Evolutionary conservation across 2,888 invertebrate genomes (phyloP), one percentile per base, ranked within the genome.

Genomic region (Melolontha melolontha): DNA sequence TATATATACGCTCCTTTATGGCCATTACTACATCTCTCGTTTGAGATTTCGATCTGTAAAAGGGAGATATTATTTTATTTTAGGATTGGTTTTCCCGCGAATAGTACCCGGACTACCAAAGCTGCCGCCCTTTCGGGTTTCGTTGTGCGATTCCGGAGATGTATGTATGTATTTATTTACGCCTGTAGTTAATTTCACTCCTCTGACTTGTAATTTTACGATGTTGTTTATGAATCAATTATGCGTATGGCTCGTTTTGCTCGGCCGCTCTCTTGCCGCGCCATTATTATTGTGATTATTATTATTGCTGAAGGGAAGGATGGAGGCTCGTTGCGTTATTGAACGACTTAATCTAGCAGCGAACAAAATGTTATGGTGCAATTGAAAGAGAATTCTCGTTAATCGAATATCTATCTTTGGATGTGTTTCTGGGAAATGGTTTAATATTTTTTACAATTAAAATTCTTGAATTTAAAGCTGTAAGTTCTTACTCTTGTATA

Each of bases 41-140:
- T 22, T 66, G 64, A 72, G 72, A 72, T 72, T 72, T 72, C 65
- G 64, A 72, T 72, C 72, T 72, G 59, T 12, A 17, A 39, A 17
- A 16, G 55, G 11, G 40, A 40, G 41, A 39, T 41, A 17, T 29
- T 40, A 55, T 40, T 40, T 40, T 16, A 40, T 39, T 4, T 16
- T 22, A 39, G 40, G 55, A 55, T 55, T 40, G 12, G 55, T 55
- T 39, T 55, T 34, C 16, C 16, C 40, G 55, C 17, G 50, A 39
- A 34, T 8, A 1, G 1, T 34, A 34, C 7, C 40, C 39, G 39
- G 8, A 34, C 34, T 2, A 22, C 22, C 22, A 22, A 22, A 22
- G n/a, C 29, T 29, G 29, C 29, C 7, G 34, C 34, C 34, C 34
- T 34, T 34, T 34, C 34, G 6, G 8, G 10, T 34, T 34, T 34